These are phyloP conservation scores for Andrena minutula DNA, from an alignment of 2,888 invertebrate species.

Conservation along the genomic window DNA sequence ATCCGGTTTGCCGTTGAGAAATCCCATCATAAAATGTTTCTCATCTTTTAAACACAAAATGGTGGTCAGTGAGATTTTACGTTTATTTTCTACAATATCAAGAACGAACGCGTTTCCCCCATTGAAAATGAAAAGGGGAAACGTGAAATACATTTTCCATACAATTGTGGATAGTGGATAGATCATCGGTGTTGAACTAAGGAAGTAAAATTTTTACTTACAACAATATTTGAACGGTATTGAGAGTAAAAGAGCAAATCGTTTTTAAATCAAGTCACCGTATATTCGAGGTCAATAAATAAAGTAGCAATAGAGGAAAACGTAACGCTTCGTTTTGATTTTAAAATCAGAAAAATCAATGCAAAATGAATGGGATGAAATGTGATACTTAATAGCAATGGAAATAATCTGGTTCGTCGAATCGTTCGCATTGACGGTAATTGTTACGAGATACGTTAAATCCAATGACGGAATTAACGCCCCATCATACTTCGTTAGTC, in stretches of 20 bases:
- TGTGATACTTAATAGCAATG: background rate
- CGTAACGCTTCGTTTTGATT: no score
- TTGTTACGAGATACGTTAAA: slow-evolving; percentile 48
- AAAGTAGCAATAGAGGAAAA: no score
- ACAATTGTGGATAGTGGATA: no score
- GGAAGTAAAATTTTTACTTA: no score
- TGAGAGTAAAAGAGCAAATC: no score
- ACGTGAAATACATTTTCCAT: no score
- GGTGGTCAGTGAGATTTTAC: background rate
- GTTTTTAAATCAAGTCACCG: no score
- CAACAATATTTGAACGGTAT: no score
- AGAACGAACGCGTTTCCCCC: no score
- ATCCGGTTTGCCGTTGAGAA: slow-evolving; percentile 62
- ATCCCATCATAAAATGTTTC: slow-evolving; percentile 12
- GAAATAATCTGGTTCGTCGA: slow-evolving; percentile 32
- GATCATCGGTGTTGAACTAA: no score
- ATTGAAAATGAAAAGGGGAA: no score
- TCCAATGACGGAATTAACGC: slow-evolving; percentile 59
- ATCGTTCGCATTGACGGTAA: slow-evolving; percentile 40
- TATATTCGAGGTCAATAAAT: no score
- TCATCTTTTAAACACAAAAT: background rate
- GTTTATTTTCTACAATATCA: background rate
- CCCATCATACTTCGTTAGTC: slow-evolving; percentile 61
- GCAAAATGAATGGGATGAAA: slow-evolving; percentile 4
- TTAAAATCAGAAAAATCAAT: background rate